These are phyloP conservation scores for Pheosia gnoma DNA, from an alignment of 2,888 invertebrate genomes.

Conservation along the genomic window DNA sequence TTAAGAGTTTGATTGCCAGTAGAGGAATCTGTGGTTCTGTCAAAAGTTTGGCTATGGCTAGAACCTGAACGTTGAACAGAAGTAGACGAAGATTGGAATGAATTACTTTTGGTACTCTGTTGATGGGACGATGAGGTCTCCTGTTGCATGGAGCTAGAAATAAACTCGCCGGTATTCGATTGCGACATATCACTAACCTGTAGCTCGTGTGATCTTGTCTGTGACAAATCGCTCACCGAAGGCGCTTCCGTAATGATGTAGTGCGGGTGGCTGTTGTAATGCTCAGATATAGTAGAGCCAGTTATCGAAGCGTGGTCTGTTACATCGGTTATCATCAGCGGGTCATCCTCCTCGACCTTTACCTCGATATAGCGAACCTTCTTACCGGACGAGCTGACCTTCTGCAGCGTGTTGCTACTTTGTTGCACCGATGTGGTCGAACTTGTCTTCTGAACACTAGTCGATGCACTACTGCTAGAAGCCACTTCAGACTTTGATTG, in stretches of 20 bases:
- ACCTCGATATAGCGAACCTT: slow-evolving; percentile 81
- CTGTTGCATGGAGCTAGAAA: slow-evolving; percentile 68
- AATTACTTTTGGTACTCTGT: slow-evolving; percentile 73
- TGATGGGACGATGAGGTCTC: slow-evolving; percentile 73
- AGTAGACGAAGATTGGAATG: slow-evolving; percentile 72
- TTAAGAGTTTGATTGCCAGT: slow-evolving; percentile 69
- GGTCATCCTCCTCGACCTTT: slow-evolving; percentile 82
- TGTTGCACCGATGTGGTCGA: slow-evolving; percentile 71
- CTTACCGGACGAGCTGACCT: slow-evolving; percentile 77
- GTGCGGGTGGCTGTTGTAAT: slow-evolving; percentile 80
- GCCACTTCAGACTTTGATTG: slow-evolving; percentile 74
- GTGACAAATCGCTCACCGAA: slow-evolving; percentile 76
- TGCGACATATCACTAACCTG: slow-evolving; percentile 77
- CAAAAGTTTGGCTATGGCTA: slow-evolving; percentile 69
- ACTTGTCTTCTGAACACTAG: slow-evolving; percentile 76
- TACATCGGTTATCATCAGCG: slow-evolving; percentile 81
- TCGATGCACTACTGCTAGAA: slow-evolving; percentile 71
- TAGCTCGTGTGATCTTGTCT: slow-evolving; percentile 65
- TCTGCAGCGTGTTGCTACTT: slow-evolving; percentile 72
- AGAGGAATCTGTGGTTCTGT: slow-evolving; percentile 68
- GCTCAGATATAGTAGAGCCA: slow-evolving; percentile 78
- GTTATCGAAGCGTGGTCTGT: slow-evolving; percentile 77
- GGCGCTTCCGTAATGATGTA: slow-evolving; percentile 82
- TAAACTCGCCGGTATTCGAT: slow-evolving; percentile 72
- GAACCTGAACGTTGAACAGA: slow-evolving; percentile 72